Evolutionary conservation across 1,140 invertebrate species (phyloP).

Genomic region (Microplitis demolitor): DNA sequence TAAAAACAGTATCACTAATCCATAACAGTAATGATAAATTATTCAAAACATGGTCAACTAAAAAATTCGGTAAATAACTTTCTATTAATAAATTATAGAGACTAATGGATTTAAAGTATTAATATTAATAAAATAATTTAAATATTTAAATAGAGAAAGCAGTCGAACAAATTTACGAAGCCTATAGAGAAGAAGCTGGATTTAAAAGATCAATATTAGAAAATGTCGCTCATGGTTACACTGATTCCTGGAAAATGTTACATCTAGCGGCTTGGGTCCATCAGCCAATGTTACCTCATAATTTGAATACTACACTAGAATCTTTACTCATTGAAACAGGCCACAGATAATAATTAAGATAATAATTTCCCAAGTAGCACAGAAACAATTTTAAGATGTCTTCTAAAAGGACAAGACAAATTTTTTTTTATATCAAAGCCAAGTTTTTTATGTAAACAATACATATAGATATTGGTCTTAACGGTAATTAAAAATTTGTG

Average conservation of each 20-base stretch:
- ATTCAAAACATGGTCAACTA: constrained; percentile 44
- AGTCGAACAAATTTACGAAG: constrained; percentile 37
- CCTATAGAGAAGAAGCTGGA: constrained; percentile 38
- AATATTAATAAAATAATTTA: constrained; percentile 1
- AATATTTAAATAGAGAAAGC: constrained; percentile 32
- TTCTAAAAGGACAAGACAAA: neutral
- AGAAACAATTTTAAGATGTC: neutral
- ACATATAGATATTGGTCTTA: no score
- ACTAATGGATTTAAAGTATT: neutral
- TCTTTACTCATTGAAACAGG: constrained; percentile 47
- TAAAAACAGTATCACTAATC: constrained; percentile 34
- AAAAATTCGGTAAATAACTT: constrained; percentile 41
- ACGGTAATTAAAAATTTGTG: no score
- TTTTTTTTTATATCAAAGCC: no score
- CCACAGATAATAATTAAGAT: constrained; percentile 33
- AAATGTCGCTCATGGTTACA: constrained; percentile 45
- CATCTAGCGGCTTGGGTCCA: constrained; percentile 47
- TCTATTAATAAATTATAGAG: neutral
- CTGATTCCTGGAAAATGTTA: constrained; percentile 43
- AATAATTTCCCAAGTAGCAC: neutral
- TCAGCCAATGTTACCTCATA: constrained; percentile 40
- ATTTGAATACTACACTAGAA: constrained; percentile 38
- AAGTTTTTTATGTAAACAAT: no score
- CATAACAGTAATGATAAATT: constrained; percentile 34
- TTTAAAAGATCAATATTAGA: constrained; percentile 43